phyloP scores from a whole-genome alignment of 2,888 invertebrate genomes.

The Eucera pruinosa region DNA sequence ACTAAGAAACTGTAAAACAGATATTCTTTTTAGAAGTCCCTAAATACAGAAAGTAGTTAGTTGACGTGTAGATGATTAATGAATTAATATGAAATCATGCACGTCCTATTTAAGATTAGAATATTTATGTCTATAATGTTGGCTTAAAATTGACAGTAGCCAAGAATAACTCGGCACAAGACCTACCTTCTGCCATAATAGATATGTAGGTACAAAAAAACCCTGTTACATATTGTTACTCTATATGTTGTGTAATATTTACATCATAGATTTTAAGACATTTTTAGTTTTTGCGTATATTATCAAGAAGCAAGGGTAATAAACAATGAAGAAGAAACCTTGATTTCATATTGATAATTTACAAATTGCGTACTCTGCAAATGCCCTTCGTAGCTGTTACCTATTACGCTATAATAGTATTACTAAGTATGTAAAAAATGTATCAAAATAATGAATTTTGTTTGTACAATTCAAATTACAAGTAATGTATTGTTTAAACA shows the following conservation, averaged over 20 bases:
- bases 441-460: slow-evolving; percentile 27
- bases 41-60: slow-evolving; percentile 74
- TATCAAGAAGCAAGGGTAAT: slow-evolving; percentile 48
- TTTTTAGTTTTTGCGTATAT: slow-evolving; percentile 64
- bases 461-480: slow-evolving; percentile 33
- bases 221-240: slow-evolving; percentile 77
- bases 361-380: slow-evolving; percentile 49
- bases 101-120: slow-evolving; percentile 76
- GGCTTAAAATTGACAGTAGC: slow-evolving; percentile 79
- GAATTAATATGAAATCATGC: slow-evolving; percentile 71
- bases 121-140: slow-evolving; percentile 75
- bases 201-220: slow-evolving; percentile 69
- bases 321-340: slow-evolving; percentile 41
- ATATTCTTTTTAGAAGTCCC: slow-evolving; percentile 77
- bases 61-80: slow-evolving; percentile 75
- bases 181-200: slow-evolving; percentile 77
- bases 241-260: slow-evolving; percentile 79
- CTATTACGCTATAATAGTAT: slow-evolving; percentile 31
- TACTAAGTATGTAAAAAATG: slow-evolving; percentile 29
- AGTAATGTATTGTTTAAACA: slow-evolving; percentile 12
- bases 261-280: slow-evolving; percentile 68
- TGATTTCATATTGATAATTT: slow-evolving; percentile 48
- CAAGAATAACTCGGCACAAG: slow-evolving; percentile 78
- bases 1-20: slow-evolving; percentile 26
- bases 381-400: slow-evolving; percentile 58